Conservation (phyloP, 2,113 vertebrate species). For the Poeciliopsis prolifica region DNA sequence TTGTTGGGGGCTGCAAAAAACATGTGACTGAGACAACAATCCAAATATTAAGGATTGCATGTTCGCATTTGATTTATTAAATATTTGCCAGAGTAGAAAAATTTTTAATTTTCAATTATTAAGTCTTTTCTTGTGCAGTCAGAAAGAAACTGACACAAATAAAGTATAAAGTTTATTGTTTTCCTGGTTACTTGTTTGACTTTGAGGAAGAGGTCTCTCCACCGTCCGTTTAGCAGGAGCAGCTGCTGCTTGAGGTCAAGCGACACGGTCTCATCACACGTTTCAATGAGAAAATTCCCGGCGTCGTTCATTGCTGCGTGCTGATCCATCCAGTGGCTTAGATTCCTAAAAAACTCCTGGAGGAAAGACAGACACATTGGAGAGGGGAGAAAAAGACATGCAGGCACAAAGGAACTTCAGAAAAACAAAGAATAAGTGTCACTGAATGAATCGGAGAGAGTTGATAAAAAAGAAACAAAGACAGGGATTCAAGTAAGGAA, state of each 20-base stretch:
- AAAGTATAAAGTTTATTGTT: neutral
- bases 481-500: conserved; percentile 43
- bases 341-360: conserved; percentile 83
- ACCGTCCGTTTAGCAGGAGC: conserved; percentile 83
- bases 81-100: neutral
- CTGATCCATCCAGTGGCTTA: conserved; percentile 89
- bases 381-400: conserved; percentile 4
- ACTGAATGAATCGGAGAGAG: conserved; percentile 52
- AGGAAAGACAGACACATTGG: conserved; percentile 6
- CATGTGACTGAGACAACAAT: neutral
- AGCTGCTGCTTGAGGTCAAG: conserved; percentile 96
- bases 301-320: conserved; percentile 97
- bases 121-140: neutral
- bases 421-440: conserved; percentile 41
- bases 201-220: conserved; percentile 82
- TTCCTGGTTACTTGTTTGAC: conserved; percentile 88
- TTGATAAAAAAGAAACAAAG: conserved; percentile 55
- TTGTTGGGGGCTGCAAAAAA: neutral
- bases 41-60: neutral
- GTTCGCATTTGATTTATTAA: neutral
- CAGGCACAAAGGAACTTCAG: conserved; percentile 37
- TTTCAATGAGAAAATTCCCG: conserved; percentile 97
- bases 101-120: neutral
- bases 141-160: neutral
- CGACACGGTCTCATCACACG: conserved; percentile 92